Evolutionary conservation across 1,140 invertebrate genomes (phyloP), one percentile per base, ranked within the genome.

Genomic region (Acromyrmex charruanus): DNA sequence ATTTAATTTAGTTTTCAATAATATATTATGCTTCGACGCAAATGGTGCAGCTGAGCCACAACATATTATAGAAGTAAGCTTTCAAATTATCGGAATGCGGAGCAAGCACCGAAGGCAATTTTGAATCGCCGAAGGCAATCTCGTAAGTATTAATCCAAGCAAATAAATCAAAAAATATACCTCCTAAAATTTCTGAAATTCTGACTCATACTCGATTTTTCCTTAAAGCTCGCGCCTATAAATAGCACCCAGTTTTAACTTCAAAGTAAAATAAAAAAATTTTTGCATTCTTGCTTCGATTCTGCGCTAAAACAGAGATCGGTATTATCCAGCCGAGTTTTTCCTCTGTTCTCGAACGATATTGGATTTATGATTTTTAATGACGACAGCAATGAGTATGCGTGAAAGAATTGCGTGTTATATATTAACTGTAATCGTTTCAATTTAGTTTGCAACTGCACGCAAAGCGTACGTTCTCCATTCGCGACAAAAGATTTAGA

Each of bases 81-180:
- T 49, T 74, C 14, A 10, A 74, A 35, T 53, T 82, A 82, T 82
- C 55, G 14, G 12, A 12, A 82, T 74, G 12, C 59, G 39, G n/a
- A 75, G 39, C 39, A 74, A 49, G 18, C 53, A 39, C 31, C 55
- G 28, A 80, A 28, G 28, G 1, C 39, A n/a, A 80, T 58, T 68
- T 58, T 25, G 14, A 4, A 44, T 81, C n/a, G 28, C 25, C 39
- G 10, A 16, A 18, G 3, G 69, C 55, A 35, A 49, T 75, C 25
- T 63, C 55, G 58, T 68, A 35, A 80, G 28, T 69, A 80, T 80
- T 53, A 68, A 82, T 61, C 68, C 53, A 31, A 82, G 25, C 35
- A 25, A 61, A 21, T 21, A 74, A 49, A 61, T 75, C 25, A 72
- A 10, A 10, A 82, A 75, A 49, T 35, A 14, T 25, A 49, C 14